A percentile compares a stretch with the other conserved stretches of the same genome.
phyloP scores from a whole-genome alignment of 2,888 invertebrate species.

The Caenorhabditis sinica region DNA sequence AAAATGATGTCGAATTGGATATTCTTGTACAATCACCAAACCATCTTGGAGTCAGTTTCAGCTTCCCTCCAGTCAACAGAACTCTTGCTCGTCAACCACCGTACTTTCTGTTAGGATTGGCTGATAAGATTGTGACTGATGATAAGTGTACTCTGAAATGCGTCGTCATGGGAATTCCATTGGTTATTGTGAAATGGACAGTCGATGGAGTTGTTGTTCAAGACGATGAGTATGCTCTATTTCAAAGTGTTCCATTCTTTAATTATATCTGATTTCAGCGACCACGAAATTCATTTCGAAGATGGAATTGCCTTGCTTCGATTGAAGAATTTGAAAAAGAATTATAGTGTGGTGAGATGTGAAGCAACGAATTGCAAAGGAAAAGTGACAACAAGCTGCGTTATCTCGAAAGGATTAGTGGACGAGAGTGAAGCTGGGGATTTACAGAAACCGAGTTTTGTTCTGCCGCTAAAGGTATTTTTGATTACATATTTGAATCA shows the following conservation, averaged over 20 bases:
- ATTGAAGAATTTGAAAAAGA: constrained; percentile 52
- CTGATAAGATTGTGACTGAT: constrained; percentile 41
- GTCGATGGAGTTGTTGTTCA: constrained; percentile 71
- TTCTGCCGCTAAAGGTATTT: constrained; percentile 64
- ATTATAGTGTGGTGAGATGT: constrained; percentile 59
- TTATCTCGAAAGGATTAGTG: constrained; percentile 20
- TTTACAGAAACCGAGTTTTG: constrained; percentile 68
- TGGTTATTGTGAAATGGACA: constrained; percentile 81
- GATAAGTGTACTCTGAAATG: constrained; percentile 74
- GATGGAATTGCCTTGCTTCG: constrained; percentile 74
- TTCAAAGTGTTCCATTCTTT: neutral
- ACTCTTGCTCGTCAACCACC: constrained; percentile 61
- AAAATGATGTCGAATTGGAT: constrained; percentile 76
- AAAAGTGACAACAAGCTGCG: constrained; percentile 62
- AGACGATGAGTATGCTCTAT: constrained; percentile 43
- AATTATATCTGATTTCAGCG: constrained; percentile 38
- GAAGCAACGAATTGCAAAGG: constrained; percentile 71
- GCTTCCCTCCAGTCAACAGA: constrained; percentile 57
- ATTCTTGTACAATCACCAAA: constrained; percentile 72
- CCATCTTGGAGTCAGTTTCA: constrained; percentile 56
- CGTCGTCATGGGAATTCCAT: constrained; percentile 84
- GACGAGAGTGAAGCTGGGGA: constrained; percentile 59
- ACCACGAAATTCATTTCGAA: constrained; percentile 70
- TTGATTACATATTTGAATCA: neutral
- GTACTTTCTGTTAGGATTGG: constrained; percentile 58